These are phyloP conservation scores for Diplolepis rosae DNA, from an alignment of 2,888 invertebrate species.

Conservation along the genomic window DNA sequence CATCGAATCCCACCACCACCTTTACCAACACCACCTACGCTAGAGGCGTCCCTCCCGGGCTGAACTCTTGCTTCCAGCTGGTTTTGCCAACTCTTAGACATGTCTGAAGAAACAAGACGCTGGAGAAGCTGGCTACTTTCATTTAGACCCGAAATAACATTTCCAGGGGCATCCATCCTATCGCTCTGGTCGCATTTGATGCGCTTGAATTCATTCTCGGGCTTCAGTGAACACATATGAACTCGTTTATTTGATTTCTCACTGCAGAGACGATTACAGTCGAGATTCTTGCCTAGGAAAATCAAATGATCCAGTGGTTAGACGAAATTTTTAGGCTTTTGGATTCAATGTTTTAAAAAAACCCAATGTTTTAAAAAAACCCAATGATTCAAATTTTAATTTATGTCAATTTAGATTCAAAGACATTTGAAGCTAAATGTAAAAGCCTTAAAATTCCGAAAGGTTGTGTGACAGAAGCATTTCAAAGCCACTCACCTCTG, in stretches of 20 bases:
- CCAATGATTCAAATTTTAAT: neutral
- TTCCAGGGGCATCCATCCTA: conserved; percentile 40
- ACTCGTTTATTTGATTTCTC: conserved; percentile 63
- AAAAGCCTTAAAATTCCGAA: neutral
- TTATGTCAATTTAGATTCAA: neutral
- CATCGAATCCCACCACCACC: conserved; percentile 33
- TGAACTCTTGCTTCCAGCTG: conserved; percentile 33
- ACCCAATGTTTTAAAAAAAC: too few relatives aligned
- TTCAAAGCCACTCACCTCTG: conserved; percentile 58
- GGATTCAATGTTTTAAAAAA: neutral
- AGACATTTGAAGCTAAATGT: neutral
- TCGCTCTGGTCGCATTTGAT: conserved; percentile 56
- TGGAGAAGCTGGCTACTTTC: conserved; percentile 75
- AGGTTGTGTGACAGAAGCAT: neutral
- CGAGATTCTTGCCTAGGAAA: conserved; percentile 12
- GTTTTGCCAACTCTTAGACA: conserved; percentile 40
- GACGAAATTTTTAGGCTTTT: conserved; percentile 3
- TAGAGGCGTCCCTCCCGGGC: neutral
- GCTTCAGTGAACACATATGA: conserved; percentile 53
- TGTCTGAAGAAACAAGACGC: conserved; percentile 75
- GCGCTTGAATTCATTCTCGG: conserved; percentile 61
- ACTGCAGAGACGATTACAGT: conserved; percentile 33
- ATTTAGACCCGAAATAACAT: conserved; percentile 38
- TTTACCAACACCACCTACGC: conserved; percentile 41
- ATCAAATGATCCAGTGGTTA: neutral